Conservation (phyloP, 2,888 invertebrate species). For the Lysandra coridon region DNA sequence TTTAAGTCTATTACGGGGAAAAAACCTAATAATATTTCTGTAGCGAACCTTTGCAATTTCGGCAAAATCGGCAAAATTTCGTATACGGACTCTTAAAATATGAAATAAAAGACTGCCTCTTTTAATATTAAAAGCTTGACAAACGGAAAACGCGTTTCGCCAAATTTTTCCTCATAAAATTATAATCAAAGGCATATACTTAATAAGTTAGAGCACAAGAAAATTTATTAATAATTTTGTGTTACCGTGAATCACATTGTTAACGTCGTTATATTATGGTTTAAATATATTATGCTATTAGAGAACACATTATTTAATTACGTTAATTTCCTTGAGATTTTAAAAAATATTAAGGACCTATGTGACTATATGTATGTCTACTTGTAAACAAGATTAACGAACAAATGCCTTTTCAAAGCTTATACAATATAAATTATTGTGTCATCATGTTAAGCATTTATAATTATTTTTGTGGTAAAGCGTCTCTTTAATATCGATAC, state of each 20-base stretch:
- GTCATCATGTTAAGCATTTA: too few species aligned
- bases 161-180: conserved; percentile 6
- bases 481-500: not conserved
- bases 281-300: not conserved
- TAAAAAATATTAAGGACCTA: too few species aligned
- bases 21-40: too few species aligned
- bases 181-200: not conserved
- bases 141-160: not conserved
- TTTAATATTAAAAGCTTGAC: conserved; percentile 18
- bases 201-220: not conserved
- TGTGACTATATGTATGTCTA: too few species aligned
- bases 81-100: not conserved
- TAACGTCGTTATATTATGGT: not conserved
- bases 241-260: not conserved
- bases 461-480: too few species aligned
- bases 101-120: conserved; percentile 8
- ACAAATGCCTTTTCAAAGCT: too few species aligned
- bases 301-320: not conserved
- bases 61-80: too few species aligned
- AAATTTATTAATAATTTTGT: conserved; percentile 6
- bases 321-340: too few species aligned
- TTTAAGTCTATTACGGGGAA: too few species aligned
- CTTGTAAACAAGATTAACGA: too few species aligned
- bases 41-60: too few species aligned
- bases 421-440: too few species aligned